Evolutionary conservation across 2,797 vertebrate species (phyloP), one percentile per base, ranked within the genome.

Genomic region (Echiichthys vipera): DNA sequence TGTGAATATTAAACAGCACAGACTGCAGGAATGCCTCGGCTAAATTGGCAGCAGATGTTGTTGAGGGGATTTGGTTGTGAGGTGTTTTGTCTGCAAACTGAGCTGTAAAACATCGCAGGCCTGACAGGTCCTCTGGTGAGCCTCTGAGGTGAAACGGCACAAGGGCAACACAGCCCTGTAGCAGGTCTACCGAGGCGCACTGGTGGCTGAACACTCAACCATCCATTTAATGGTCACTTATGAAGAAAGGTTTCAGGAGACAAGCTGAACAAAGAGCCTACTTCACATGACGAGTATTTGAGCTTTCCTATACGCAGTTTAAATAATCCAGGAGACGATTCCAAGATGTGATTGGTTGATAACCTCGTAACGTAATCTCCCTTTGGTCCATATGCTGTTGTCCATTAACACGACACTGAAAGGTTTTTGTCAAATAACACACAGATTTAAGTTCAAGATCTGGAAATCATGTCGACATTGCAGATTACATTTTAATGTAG

Each of bases 31-130:
- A 95, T 93, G 91, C 89, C 81, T 83, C 32, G 2, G 72, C 80
- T 84, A 93, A 95, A 95, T 94, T 94, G 91, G 87, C 93, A 89
- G 90, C 95, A 95, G 94, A 95, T 95, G 95, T 93, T 90, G 84
- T 84, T 84, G 89, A 83, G 78, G 90, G 80, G 81, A 81, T 87
- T 90, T 84, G 80, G 77, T 88, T 80, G 86, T 89, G 92, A 92
- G 87, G 87, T 94, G 93, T 94, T 95, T 94, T 92, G 92, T 95
- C 93, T 94, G 86, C 81, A 91, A 88, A 86, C 77, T 47, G 80
- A 92, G 91, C 92, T 93, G 91, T 93, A 91, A 94, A 92, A 91
- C 88, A 90, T 91, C 22, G 68, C 79, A 50, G 72, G 45, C 67
- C 77, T 93, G 91, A 94, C 91, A 91, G 81, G 83, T 85, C 82